Base-by-base conservation (phyloP, 53 echinoderm and acorn worm species). In the Temnopleurus reevesii region DNA sequence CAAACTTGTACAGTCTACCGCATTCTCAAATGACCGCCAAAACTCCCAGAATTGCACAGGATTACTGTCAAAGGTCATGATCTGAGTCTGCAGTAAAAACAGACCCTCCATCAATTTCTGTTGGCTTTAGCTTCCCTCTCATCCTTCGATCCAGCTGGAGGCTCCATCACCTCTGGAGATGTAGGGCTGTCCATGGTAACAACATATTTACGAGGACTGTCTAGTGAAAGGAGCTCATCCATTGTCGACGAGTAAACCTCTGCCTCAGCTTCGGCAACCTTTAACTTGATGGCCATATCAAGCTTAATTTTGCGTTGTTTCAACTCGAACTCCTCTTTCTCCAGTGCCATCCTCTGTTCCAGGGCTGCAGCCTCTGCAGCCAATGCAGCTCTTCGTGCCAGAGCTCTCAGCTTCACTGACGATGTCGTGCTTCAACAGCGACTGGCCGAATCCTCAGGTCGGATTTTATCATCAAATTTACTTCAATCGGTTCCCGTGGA, bases 1-100 rank as follows among this genome's bases (percentile, higher is more conserved):
- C 1, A 90, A 19, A 15, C 28, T 54, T 10, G 84, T 59, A 36
- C 28, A 91, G 56, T 90, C 92, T 19, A 93, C 89, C 71, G 86
- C 86, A 51, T 90, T 90, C 60, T 94, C 59, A 38, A 94, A 94
- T 12, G 92, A 53, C 34, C 91, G 13, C 76, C 79, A 79, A 47
- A 46, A 59, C 27, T 59, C 59, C 59, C 59, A 59, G 28, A 59
- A 59, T 29, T 59, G 25, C 6, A 59, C 26, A 59, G 79, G 79
- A 26, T 49, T 79, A 4, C 79, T 49, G 28, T 79, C 46, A 26
- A 79, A 79, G 8, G 38, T 79, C 47, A 79, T 79, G 4, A 79
- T 46, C 79, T 79, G 76, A 8, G 76, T 76, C 38, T 76, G 76
- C 25, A 29, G 59, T 8, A 59, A 26, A 59, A 13, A 26, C 27